Base-by-base conservation (phyloP, 2,888 invertebrate genomes). In the Hermaeophaga mercurialis region DNA sequence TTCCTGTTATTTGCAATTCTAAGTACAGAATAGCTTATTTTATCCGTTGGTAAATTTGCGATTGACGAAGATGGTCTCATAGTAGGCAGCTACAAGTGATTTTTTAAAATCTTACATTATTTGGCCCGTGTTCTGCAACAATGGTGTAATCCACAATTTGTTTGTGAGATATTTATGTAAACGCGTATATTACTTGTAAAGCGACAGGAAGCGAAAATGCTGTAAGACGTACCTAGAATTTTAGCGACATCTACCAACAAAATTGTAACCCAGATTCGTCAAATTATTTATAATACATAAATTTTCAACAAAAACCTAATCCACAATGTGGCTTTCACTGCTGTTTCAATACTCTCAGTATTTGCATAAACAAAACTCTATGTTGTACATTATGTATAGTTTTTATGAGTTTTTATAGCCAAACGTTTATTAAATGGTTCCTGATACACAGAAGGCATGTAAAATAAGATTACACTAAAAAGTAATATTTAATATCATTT, bases 141-240 rank as follows among this genome's bases (percentile, higher is more conserved):
- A 22, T 6, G 22, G 41, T 41, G 12, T 41, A 41, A 41, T n/a
- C 19, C 22, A n/a, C 41, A 41, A 41, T 19, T 41, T 41, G 19
- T 41, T 41, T 41, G 22, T 19, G 41, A 41, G 41, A 22, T 8
- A 15, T 39, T 15, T 9, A 18, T 39, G 14, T 39, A n/a, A 39
- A 39, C 6, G 7, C 18, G 4, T 19, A 4, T 19, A 41, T 41
- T n/a, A 41, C 12, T 19, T 7, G 24, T 19, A 11, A 19, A 12
- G 11, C 22, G 19, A 41, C 22, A 19, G 3, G 1, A 14, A 39
- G 39, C 19, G 18, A 14, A 39, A 39, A 39, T 39, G 14, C 15
- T 39, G 7, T 22, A 22, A 22, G 22, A 4, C 22, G 22, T 7
- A 22, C 7, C 22, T 22, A 7, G 22, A 4, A 4, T 39, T 39